Evolutionary conservation across 1,140 invertebrate genomes (phyloP), one percentile per base, ranked within the genome.

Genomic region (Micrasema longulum): DNA sequence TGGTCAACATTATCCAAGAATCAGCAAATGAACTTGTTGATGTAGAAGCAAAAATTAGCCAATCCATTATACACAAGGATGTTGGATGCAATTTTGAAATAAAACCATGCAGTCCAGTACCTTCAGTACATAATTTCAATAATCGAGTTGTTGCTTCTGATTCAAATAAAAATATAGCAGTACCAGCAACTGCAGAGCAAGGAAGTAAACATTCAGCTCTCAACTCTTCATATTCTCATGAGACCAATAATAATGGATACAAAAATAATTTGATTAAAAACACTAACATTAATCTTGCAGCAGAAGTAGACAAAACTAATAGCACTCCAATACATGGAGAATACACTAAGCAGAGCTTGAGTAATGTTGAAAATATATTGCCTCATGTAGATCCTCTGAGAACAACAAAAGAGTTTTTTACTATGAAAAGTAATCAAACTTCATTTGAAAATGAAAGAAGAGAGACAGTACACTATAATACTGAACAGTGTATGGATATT

Each of bases 71-170:
- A 73, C 84, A 84, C 65, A 86, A 86, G 78, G 84, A 86, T 76
- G 84, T 85, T 48, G 80, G 83, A 16, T 85, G 83, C 76, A 86
- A 86, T 77, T 85, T 86, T 80, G 84, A 86, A 81, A 85, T 86
- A 84, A 82, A 63, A 72, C 84, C 83, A 26, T 85, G 82, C 72
- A 85, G 83, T 78, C 84, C 84, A 26, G 79, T 81, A 38, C 26
- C 26, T 31, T 31, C 26, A 4, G 26, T 31, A 31, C 26, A 31
- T 7, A 31, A 7, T 31, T 31, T 48, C 22, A 26, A 20, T 26
- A 52, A 16, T 16, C 20, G 26, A 2, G 26, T 7, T 31, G 26
- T 31, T 31, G 2, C 26, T 31, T 31, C 26, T 31, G 26, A 31
- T 31, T 31, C 26, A 31, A 4, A 31, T 7, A 31, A 31, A 31